Base-by-base conservation (phyloP, 2,888 invertebrate species). In the Macropis europaea region DNA sequence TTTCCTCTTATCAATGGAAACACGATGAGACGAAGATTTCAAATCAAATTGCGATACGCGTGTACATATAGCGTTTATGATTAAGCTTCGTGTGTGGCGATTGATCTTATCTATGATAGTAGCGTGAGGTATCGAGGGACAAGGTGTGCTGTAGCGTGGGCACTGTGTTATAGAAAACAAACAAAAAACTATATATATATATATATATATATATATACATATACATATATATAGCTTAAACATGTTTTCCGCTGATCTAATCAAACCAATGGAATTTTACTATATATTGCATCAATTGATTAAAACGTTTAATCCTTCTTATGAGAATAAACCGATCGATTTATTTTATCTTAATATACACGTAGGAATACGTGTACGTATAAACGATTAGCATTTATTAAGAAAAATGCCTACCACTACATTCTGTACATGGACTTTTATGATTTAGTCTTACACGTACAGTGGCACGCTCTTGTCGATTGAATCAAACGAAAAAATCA, bases 41-140 rank as follows among this genome's bases (percentile, higher is more conserved):
- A 67, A 76, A 77, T 81, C 75, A 72, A 77, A 68, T n/a, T 75
- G 77, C 67, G 61, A 75, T 62, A 69, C 75, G 73, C 77, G 77
- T 81, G 81, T 81, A 81, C 52, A 81, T 81, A 81, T 36, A 11
- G 11, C n/a, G 17, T 72, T 81, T 71, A 75, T 70, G 45, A 59
- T 73, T 78, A 74, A 79, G 77, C 60, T 70, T 77, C 73, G 77
- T 77, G 73, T 63, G 59, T 76, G 68, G 68, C 70, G 73, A 73
- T 79, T 74, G 76, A 76, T 68, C 71, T 73, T 79, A 77, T 75
- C 72, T 77, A 30, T 6, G 59, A 63, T 48, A 64, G 62, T 61
- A 64, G 63, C 60, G 45, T 19, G 57, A 73, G 73, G 60, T 53
- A 67, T 71, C 71, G 67, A n/a, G n/a, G 59, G 66, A 57, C 48